Base-by-base conservation (phyloP, 2,888 invertebrate genomes). In the Amphiduros pacificus region DNA sequence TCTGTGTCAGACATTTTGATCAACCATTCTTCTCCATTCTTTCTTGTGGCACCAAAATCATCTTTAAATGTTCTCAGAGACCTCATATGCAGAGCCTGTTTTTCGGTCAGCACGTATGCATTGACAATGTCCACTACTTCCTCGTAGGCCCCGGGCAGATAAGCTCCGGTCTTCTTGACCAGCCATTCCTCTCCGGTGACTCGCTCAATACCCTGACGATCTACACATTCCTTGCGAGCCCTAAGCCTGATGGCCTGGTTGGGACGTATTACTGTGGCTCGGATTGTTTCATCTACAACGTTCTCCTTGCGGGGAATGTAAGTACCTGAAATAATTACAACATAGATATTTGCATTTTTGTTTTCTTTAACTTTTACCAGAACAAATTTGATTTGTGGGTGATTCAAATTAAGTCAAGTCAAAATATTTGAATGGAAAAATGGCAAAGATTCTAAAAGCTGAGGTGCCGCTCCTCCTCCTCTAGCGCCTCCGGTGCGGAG, bases 11-110 rank as follows among this genome's bases (percentile, higher is more conserved):
- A 66, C 73, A 83, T 74, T 27, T 80, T 84, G 51, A 85, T 80
- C 52, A 85, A 69, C 85, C 85, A 85, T 71, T 85, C 84, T 65
- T 85, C 85, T 40, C 85, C 85, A 66, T 83, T 85, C 71, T 84
- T 84, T 27, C 85, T 73, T 6, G 71, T 67, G 9, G 77, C 71
- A 14, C 79, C 79, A 67, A 82, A 81, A 63, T 82, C 80, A 75
- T 85, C 85, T 32, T 74, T 80, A 74, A 84, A 85, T 28, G 84
- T 84, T 55, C 79, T 73, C 48, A 80, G 66, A 11, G 84, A 78
- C 22, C 79, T 70, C 70, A 85, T 78, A 68, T 84, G 84, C 1
- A 85, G 75, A n/a, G 85, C 85, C 74, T 81, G 83, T 77, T 84
- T 85, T 59, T 85, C 85, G 24, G 84, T 85, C 51, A 85, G 77